Percentiles rank a stretch among this genome's conserved stretches.
Conservation (phyloP, 2,888 invertebrate genomes). For the Phalangium opilio region DNA sequence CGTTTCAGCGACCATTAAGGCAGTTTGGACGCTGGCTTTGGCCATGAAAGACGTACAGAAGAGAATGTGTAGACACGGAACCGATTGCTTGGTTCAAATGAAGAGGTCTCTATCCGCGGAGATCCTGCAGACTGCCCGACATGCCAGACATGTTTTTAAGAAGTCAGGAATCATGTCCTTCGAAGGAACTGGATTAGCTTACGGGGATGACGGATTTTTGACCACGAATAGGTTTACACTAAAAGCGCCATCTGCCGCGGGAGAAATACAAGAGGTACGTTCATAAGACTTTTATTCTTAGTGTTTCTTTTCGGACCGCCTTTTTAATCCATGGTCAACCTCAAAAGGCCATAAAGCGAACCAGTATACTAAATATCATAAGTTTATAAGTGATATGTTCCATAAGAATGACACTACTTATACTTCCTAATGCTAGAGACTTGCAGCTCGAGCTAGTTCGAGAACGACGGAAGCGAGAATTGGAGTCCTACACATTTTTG, state of each 20-base stretch:
- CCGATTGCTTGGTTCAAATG: constrained; percentile 11
- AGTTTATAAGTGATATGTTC: too few relatives aligned
- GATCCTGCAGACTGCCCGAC: constrained; percentile 5
- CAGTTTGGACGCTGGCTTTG: constrained; percentile 16
- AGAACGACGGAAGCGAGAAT: too few relatives aligned
- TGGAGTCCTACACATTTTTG: too few relatives aligned
- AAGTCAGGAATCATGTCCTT: constrained; percentile 5
- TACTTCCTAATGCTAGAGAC: too few relatives aligned
- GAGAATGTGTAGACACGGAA: constrained; percentile 9
- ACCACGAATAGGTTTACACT: constrained; percentile 10
- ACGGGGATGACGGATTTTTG: constrained; percentile 10
- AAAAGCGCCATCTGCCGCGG: constrained; percentile 10
- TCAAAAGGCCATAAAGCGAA: too few relatives aligned
- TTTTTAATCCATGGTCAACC: too few relatives aligned
- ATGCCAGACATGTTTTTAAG: constrained; percentile 5
- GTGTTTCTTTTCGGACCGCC: not conserved
- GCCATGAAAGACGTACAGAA: constrained; percentile 11
- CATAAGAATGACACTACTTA: too few relatives aligned
- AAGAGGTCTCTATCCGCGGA: constrained; percentile 7
- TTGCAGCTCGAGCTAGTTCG: too few relatives aligned
- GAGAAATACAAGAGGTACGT: constrained; percentile 14
- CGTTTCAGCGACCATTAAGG: constrained; percentile 14
- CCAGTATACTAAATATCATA: too few relatives aligned
- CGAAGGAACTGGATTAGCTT: constrained; percentile 10
- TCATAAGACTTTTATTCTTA: not conserved